Conservation (phyloP, 2,888 invertebrate genomes). For the Heliconius ismenius region DNA sequence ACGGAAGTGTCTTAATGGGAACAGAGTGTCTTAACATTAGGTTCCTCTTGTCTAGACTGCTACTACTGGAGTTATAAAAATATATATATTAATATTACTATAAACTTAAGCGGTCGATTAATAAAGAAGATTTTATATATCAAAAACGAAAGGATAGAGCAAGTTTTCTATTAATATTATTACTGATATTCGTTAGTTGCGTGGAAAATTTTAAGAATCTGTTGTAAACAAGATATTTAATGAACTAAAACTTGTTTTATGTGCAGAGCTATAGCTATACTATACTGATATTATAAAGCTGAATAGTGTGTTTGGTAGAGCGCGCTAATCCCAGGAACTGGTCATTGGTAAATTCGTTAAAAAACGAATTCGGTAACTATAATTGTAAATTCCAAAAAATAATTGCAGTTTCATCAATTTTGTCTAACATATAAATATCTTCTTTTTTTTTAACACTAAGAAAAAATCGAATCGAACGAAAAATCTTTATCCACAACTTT, state of each 20-base stretch:
- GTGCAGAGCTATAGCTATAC: not conserved
- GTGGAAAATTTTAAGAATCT: not conserved
- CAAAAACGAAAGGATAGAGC: not conserved
- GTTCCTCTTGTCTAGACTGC: not conserved
- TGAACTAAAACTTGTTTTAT: not conserved
- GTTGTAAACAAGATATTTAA: constrained; percentile 10
- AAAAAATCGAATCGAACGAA: no score
- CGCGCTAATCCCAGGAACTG: no score
- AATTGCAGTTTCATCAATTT: no score
- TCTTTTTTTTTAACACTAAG: no score
- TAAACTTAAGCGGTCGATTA: not conserved
- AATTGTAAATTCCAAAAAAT: no score
- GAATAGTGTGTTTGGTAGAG: not conserved
- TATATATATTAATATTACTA: no score
- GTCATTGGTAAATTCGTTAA: no score
- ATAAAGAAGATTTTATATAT: not conserved
- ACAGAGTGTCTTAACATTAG: not conserved
- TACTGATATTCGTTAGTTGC: not conserved
- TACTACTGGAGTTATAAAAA: not conserved
- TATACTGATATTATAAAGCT: not conserved
- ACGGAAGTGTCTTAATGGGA: not conserved
- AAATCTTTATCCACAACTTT: no score
- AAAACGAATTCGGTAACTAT: no score
- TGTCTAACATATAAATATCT: no score
- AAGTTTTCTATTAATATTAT: not conserved